phyloP scores from a whole-genome alignment of 2,797 vertebrate species.

The Mormyrus hasselquistii region DNA sequence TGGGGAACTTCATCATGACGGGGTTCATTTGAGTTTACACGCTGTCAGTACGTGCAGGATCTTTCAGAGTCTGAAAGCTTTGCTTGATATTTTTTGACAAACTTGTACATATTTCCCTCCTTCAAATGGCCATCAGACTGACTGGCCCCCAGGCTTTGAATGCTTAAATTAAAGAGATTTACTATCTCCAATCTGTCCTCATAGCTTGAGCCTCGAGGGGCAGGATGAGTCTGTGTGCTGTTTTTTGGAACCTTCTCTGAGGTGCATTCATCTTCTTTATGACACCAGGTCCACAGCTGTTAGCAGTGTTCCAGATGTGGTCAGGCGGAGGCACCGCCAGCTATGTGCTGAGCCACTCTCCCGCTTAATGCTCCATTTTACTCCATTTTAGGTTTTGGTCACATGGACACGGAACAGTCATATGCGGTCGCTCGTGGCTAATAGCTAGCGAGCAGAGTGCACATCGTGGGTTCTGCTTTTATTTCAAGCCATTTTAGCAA shows the following conservation, averaged over 20 bases:
- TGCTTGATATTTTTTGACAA: slow-evolving; percentile 4
- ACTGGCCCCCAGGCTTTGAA: slow-evolving; percentile 26
- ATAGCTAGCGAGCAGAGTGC: not conserved
- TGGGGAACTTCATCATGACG: not conserved
- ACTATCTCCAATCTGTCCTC: slow-evolving; percentile 36
- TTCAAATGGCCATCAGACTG: slow-evolving; percentile 4
- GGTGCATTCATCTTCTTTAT: slow-evolving; percentile 58
- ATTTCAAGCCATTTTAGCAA: not conserved
- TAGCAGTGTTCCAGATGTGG: slow-evolving; percentile 57
- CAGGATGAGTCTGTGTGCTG: slow-evolving; percentile 42
- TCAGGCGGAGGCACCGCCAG: slow-evolving; percentile 31
- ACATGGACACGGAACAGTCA: not conserved
- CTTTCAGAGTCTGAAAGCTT: not conserved
- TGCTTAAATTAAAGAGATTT: slow-evolving; percentile 35
- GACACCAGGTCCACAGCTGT: slow-evolving; percentile 34
- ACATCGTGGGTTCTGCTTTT: not conserved
- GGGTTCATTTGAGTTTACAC: not conserved
- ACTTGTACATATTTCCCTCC: slow-evolving; percentile 12
- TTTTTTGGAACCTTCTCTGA: slow-evolving; percentile 46
- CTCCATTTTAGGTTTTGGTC: slow-evolving; percentile 3
- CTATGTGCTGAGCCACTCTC: slow-evolving; percentile 21
- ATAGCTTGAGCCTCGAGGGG: slow-evolving; percentile 31
- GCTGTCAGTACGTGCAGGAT: not conserved
- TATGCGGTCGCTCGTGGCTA: not conserved
- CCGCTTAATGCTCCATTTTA: slow-evolving; percentile 11